These are phyloP conservation scores for Lingula anatina DNA, from an alignment of 2,888 invertebrate species.

Conservation along the genomic window DNA sequence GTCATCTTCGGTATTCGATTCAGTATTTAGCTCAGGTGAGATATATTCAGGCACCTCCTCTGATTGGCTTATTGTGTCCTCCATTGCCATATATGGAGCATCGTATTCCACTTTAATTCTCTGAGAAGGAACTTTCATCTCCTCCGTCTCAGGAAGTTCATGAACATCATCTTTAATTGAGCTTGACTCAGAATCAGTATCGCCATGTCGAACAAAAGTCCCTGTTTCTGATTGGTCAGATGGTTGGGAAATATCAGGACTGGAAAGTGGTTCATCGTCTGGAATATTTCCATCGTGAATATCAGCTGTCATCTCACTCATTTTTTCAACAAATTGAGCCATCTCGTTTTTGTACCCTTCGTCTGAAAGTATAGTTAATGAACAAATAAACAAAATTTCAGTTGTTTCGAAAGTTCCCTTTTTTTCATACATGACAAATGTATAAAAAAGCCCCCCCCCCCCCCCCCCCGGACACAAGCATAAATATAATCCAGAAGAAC, in stretches of 20 bases:
- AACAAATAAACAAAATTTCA: too few relatives aligned
- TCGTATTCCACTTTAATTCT: background rate
- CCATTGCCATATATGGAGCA: background rate
- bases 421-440: too few relatives aligned
- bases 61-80: background rate
- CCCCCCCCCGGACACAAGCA: too few relatives aligned
- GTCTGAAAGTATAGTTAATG: background rate
- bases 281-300: too few relatives aligned
- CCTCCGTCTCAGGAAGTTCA: background rate
- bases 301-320: constrained; percentile 17
- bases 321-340: constrained; percentile 21
- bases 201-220: constrained; percentile 13
- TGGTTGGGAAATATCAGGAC: constrained; percentile 8
- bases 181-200: constrained; percentile 12
- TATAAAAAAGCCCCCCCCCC: too few relatives aligned
- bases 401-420: too few relatives aligned
- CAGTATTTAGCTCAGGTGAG: background rate
- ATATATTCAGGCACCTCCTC: background rate
- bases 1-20: too few relatives aligned
- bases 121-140: background rate
- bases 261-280: background rate
- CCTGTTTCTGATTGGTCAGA: constrained; percentile 14
- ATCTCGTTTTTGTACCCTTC: constrained; percentile 19
- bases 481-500: too few relatives aligned
- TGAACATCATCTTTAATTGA: constrained; percentile 2